Base-by-base conservation (phyloP, 2,797 vertebrate genomes). In the Peromyscus attwateri region DNA sequence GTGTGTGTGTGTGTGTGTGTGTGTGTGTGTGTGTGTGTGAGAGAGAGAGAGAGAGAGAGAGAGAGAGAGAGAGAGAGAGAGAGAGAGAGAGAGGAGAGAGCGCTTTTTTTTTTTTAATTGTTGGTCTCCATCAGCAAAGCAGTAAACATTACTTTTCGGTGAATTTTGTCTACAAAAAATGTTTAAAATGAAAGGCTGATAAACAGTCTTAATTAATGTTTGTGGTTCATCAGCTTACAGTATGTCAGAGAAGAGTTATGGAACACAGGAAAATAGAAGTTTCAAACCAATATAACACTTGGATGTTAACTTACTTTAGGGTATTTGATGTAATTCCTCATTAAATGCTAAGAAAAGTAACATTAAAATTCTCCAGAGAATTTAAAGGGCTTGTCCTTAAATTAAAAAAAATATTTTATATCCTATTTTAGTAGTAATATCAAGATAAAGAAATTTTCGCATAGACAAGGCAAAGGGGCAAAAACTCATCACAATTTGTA, bases 331-430 rank as follows among this genome's bases (percentile, higher is more conserved):
- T 55, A 21, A 46, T 89, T 95, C 25, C 31, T 77, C 60, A 68
- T 64, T 84, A 95, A 83, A 80, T 73, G 13, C 34, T 80, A 92
- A 84, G 49, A 84, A 94, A 95, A 96, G 7, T 70, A 66, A 93
- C 46, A 43, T 91, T n/a, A 85, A 91, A 88, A 85, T 66, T 68
- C 25, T 80, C 29, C 11, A 29, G 55, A 92, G 49, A 93, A 92
- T 43, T 40, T 49, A 68, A 9, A 96, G 34, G 1, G 16, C 77
- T 89, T 37, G 17, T 52, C 57, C 37, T 96, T 64, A 92, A 96
- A 77, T 68, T 89, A 89, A n/a, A 88, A 29, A 87, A n/a, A 87
- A 29, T 31, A 37, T 46, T 40, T 82, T 66, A 83, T 83, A 71
- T 73, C 31, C 13, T 29, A 70, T 71, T 91, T 91, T 70, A 83